Evolutionary conservation across 2,113 vertebrate genomes (phyloP).

Genomic region (Platycercus adscitus): DNA sequence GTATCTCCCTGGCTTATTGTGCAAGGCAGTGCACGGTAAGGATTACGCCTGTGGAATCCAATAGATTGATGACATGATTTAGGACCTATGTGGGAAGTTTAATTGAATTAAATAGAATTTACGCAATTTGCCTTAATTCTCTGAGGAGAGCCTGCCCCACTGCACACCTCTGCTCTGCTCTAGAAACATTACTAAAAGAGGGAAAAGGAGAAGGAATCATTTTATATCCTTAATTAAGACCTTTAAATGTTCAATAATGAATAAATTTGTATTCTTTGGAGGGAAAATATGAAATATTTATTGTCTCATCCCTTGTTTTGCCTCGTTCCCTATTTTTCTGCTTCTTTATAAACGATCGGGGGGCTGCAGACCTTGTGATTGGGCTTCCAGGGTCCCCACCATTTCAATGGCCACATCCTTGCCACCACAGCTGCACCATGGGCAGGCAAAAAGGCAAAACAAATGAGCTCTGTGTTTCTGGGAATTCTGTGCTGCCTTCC

Average conservation of each 20-base stretch:
- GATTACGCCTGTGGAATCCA: background rate
- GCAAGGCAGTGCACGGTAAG: background rate
- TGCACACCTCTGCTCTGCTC: background rate
- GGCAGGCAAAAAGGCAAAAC: background rate
- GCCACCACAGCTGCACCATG: fast-evolving
- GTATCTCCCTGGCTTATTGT: background rate
- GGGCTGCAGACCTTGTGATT: background rate
- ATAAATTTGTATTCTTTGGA: background rate
- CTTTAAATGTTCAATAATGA: background rate
- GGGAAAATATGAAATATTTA: background rate
- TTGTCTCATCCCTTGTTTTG: background rate
- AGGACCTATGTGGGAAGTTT: constrained; percentile 13
- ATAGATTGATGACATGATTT: constrained; percentile 16
- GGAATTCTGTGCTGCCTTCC: background rate
- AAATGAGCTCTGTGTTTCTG: background rate
- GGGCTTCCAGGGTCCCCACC: background rate
- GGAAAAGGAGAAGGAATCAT: background rate
- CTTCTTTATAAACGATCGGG: background rate
- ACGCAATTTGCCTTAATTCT: background rate
- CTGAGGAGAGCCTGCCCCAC: background rate
- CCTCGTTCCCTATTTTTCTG: background rate
- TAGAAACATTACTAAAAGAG: background rate
- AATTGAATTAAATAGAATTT: constrained; percentile 13
- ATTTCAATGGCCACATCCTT: background rate
- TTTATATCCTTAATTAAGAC: background rate